Base-by-base conservation (phyloP, 2,113 vertebrate genomes). In the Carassius gibelio region DNA sequence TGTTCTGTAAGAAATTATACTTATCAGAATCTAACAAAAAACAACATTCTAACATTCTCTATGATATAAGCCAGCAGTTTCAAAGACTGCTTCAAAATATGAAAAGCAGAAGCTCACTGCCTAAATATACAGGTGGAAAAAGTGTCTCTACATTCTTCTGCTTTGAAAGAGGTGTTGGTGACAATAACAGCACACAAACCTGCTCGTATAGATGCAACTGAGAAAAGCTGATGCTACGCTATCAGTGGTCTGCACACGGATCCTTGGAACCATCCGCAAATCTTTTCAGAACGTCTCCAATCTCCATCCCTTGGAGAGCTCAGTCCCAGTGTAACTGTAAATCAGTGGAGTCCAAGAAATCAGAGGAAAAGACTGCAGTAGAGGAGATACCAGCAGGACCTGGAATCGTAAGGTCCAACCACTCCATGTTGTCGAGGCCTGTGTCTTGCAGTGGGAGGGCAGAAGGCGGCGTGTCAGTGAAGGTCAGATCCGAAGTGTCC, bases 241-340 rank as follows among this genome's bases (percentile, higher is more conserved):
- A 62, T 64, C 48, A 77, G 36, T 61, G 36, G 50, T 69, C 34
- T 3, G 15, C 34, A 55, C 69, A 68, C 68, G 66, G 21, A 81
- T 69, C 55, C 23, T 48, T 7, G 1, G 61, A 17, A 1, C 8
- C 8, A 17, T 5, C 34, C 19, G 8, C 42, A 36, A 13, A 21
- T 76, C 26, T 48, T 61, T 50, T 61, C 4, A 85, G 34, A 14
- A 30, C 13, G n/a, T 61, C 59, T 71, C 30, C 14, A 11, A 4
- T 21, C 15, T 50, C 10, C 34, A 15, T 71, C 21, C 4, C 6
- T n/a, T 57, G 8, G 13, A 19, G 14, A 52, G 21, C 72, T 95
- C 95, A 99, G 90, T 99, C 97, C 97, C 98, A 99, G 77, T 97
- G 96, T 91, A 98, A 89, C 48, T 97, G 97, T 38, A 99, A 94